Conservation (phyloP, 2,797 vertebrate genomes). For the Chelmon rostratus region DNA sequence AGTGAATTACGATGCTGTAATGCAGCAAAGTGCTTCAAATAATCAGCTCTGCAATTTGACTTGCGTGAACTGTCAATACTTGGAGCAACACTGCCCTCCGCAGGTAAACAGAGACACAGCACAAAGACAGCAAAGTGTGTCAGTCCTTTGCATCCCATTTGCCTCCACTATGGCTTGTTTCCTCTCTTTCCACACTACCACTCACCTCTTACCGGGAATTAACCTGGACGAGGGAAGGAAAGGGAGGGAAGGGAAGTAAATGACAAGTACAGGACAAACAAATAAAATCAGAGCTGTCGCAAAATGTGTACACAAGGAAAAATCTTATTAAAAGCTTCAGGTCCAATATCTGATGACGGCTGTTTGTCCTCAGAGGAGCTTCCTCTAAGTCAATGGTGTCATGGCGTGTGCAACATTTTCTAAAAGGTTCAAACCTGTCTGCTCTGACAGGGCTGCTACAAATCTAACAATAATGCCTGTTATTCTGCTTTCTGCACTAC, state of each 20-base stretch:
- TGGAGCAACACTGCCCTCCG: constrained; percentile 86
- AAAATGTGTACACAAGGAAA: not conserved
- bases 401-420: not conserved
- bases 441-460: not conserved
- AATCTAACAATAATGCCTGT: not conserved
- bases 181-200: constrained; percentile 3
- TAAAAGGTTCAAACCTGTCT: not conserved
- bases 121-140: constrained; percentile 17
- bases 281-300: not conserved
- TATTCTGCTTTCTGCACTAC: not conserved
- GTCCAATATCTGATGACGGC: constrained; percentile 5
- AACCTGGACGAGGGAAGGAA: not conserved
- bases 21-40: constrained; percentile 66
- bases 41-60: constrained; percentile 57
- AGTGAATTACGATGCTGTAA: constrained; percentile 61
- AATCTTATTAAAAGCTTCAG: not conserved
- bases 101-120: constrained; percentile 52
- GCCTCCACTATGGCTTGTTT: constrained; percentile 36
- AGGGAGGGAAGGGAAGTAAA: not conserved
- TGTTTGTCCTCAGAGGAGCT: not conserved
- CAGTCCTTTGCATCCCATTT: constrained; percentile 37
- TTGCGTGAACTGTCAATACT: constrained; percentile 24
- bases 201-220: constrained; percentile 18
- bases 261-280: not conserved
- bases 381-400: not conserved